Evolutionary conservation across 2,797 vertebrate species (phyloP).

Genomic region (Monodelphis domestica): DNA sequence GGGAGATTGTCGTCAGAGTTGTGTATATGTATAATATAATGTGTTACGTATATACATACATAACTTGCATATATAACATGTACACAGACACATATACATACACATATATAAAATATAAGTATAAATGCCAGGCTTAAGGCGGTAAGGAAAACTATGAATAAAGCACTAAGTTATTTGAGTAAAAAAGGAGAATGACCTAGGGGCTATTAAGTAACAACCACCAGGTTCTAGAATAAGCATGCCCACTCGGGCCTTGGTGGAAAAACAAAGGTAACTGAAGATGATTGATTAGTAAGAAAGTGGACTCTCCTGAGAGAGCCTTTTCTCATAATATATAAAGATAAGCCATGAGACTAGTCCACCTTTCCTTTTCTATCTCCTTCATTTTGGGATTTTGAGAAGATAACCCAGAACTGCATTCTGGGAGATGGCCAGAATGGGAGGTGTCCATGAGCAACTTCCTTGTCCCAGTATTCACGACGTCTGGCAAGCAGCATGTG

Average conservation of each 20-base stretch:
- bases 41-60: too few species aligned
- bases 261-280: background rate
- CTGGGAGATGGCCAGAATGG: background rate
- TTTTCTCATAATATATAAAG: background rate
- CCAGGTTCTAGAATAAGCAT: background rate
- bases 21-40: too few species aligned
- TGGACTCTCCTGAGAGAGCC: background rate
- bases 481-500: background rate
- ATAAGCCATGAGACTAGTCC: background rate
- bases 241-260: background rate
- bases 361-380: background rate
- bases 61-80: background rate
- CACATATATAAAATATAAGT: background rate
- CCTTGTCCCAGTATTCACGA: background rate
- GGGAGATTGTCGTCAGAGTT: background rate
- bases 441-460: background rate
- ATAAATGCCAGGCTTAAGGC: background rate
- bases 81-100: background rate
- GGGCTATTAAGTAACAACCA: background rate
- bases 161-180: background rate
- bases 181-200: background rate
- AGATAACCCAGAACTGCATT: background rate
- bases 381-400: background rate
- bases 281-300: background rate
- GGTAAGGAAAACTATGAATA: background rate